Evolutionary conservation across 2,113 vertebrate genomes (phyloP).

Genomic region (Eulemur rufifrons): DNA sequence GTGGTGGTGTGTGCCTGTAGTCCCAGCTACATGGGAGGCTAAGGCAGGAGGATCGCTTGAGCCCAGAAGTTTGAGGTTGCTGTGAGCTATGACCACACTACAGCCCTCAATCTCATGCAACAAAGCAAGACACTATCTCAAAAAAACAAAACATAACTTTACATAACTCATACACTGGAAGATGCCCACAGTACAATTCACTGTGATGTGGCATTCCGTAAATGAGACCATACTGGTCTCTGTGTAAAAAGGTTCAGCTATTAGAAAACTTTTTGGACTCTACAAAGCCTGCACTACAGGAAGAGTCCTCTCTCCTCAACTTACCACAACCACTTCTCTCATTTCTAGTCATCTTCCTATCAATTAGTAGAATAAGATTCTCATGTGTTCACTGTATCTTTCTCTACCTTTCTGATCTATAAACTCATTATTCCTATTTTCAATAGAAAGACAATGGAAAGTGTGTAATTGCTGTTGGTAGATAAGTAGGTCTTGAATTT

Average conservation of each 20-base stretch:
- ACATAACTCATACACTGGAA: background rate
- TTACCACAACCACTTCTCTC: background rate
- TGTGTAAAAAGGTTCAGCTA: background rate
- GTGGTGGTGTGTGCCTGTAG: too few species aligned
- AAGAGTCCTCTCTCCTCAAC: background rate
- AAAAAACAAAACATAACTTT: background rate
- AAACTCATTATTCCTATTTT: background rate
- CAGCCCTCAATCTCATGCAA: too few species aligned
- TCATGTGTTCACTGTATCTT: background rate
- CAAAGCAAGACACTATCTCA: too few species aligned
- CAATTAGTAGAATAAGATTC: background rate
- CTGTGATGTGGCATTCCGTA: background rate
- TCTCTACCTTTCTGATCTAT: background rate
- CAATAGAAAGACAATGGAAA: background rate
- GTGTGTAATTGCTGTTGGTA: slow-evolving; percentile 80
- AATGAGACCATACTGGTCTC: background rate
- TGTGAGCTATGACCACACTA: too few species aligned
- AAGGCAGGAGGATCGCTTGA: too few species aligned
- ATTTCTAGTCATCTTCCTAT: background rate
- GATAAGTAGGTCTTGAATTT: slow-evolving; percentile 85
- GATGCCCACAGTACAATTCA: background rate
- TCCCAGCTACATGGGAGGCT: too few species aligned
- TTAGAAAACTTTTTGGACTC: background rate
- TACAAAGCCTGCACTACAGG: background rate
- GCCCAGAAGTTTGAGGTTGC: too few species aligned